phyloP scores from a whole-genome alignment of 2,797 vertebrate species.

The Clarias platycephalus region DNA sequence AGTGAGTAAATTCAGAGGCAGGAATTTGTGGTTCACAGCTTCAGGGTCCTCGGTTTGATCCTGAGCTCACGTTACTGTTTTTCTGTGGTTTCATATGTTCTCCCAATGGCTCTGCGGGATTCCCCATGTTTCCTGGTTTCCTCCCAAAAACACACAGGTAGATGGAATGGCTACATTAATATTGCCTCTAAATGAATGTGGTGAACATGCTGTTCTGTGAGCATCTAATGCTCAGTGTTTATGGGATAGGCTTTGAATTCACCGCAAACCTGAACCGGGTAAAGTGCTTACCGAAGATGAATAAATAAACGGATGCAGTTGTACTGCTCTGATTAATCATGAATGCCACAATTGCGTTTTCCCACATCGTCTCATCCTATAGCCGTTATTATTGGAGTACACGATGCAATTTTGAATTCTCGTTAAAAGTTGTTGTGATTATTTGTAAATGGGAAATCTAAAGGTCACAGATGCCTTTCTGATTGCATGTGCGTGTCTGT shows the following conservation, averaged over 20 bases:
- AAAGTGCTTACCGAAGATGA: neutral
- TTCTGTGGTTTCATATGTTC: neutral
- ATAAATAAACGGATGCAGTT: neutral
- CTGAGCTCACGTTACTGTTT: neutral
- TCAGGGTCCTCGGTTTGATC: neutral
- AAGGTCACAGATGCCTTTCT: neutral
- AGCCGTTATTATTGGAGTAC: neutral
- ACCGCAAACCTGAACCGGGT: neutral
- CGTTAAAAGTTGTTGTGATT: neutral
- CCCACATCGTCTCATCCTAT: neutral
- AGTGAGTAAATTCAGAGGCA: neutral
- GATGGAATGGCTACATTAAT: neutral
- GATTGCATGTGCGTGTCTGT: neutral
- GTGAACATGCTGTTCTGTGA: neutral
- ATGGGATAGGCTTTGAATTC: neutral
- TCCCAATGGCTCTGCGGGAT: neutral
- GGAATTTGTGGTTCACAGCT: conserved; percentile 10
- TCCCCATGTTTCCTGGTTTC: neutral
- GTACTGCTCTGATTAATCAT: neutral
- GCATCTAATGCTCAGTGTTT: neutral
- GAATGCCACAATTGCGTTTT: neutral
- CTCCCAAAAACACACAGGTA: neutral
- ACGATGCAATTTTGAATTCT: neutral
- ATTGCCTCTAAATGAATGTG: neutral
- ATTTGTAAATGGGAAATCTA: neutral